These are phyloP conservation scores for Leucopsar rothschildi DNA, from an alignment of 2,113 vertebrate genomes.

Conservation along the genomic window DNA sequence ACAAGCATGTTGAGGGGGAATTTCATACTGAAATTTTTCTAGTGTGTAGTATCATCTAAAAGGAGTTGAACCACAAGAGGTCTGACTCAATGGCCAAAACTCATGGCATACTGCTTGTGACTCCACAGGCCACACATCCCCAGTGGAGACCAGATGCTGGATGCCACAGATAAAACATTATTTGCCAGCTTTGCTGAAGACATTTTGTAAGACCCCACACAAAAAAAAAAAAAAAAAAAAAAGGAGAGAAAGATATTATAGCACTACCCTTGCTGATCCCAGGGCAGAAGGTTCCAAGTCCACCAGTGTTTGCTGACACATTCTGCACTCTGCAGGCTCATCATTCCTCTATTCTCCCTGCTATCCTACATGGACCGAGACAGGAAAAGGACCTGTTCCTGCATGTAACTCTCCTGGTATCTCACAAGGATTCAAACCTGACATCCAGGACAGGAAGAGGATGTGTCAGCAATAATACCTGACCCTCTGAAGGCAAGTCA, in stretches of 20 bases:
- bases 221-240: too few relatives aligned
- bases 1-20: not conserved
- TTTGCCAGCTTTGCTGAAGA: not conserved
- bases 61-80: not conserved
- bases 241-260: not conserved
- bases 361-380: not conserved
- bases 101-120: not conserved
- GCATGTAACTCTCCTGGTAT: not conserved
- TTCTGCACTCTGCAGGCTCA: not conserved
- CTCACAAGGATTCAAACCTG: not conserved
- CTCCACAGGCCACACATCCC: rapidly evolving
- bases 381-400: not conserved
- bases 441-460: not conserved
- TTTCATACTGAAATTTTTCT: not conserved
- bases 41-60: not conserved
- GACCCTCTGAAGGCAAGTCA: not conserved
- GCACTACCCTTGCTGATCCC: not conserved
- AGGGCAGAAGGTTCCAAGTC: not conserved
- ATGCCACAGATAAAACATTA: not conserved
- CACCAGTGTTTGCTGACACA: not conserved
- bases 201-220: not conserved
- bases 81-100: not conserved
- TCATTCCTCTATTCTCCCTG: not conserved
- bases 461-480: not conserved
- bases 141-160: not conserved